phyloP scores from a whole-genome alignment of 2,797 vertebrate species.

The Myotis pilosus region DNA sequence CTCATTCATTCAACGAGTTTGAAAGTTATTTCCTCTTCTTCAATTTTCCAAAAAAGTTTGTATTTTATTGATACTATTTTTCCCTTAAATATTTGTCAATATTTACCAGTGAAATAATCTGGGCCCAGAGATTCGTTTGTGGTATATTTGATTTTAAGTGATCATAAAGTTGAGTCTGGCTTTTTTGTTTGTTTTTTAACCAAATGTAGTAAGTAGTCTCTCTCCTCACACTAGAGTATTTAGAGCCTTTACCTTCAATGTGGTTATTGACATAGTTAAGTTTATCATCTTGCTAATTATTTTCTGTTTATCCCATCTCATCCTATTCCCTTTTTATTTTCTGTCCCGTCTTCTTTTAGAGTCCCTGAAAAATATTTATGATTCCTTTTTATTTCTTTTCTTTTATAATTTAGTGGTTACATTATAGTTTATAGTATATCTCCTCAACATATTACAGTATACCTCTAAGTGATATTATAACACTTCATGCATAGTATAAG shows the following conservation, averaged over 20 bases:
- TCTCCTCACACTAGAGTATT: not conserved
- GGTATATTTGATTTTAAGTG: slow-evolving; percentile 34
- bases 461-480: not conserved
- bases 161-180: not conserved
- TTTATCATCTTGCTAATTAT: not conserved
- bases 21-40: not conserved
- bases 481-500: not conserved
- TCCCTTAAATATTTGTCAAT: not conserved
- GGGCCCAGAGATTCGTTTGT: not conserved
- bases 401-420: not conserved
- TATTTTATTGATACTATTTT: not conserved
- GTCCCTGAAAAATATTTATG: not conserved
- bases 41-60: not conserved
- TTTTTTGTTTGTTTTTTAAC: not conserved
- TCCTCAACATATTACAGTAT: not conserved
- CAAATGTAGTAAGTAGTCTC: not conserved
- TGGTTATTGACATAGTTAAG: not conserved
- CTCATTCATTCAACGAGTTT: not conserved
- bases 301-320: not conserved
- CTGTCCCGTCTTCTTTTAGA: not conserved
- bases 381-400: not conserved
- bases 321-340: not conserved
- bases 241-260: not conserved
- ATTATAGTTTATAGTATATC: not conserved
- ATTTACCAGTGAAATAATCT: not conserved